Base-by-base conservation (phyloP, 2,113 vertebrate species). In the Notothenia coriiceps region DNA sequence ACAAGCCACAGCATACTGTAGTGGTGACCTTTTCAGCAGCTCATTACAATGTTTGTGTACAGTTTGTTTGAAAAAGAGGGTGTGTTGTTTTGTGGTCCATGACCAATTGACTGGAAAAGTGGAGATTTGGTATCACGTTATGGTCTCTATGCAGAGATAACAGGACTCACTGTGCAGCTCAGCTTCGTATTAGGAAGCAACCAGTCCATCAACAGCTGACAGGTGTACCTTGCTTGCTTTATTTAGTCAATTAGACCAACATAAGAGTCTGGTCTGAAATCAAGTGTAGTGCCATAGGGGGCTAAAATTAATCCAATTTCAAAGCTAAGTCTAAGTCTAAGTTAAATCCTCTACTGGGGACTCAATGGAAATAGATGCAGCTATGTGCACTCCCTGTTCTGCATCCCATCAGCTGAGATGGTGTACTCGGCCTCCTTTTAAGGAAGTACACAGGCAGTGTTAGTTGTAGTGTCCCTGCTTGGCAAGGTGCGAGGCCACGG, bases 351-450 rank as follows among this genome's bases (percentile, higher is more conserved):
- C n/a, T 18, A 10, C 47, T 0, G 14, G 22, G 11, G 52, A 59
- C 44, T 79, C 33, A 69, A 10, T 70, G 73, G 75, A 86, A 87
- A 87, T 63, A 77, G 82, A 89, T 84, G 77, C 70, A 79, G 80
- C 69, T 81, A 49, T n/a, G 65, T 64, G 75, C 86, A 71, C 79
- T 83, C 88, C 86, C 74, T 74, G 65, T 33, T 85, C 79, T 51
- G 64, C 77, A 86, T 88, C 88, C 69, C 79, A 62, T 77, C 80
- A 73, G 71, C 74, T 78, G 63, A 63, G 79, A 82, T 57, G 83
- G 64, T 69, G 89, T 51, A 62, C 57, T 82, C 6, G 2, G 77
- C 79, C 86, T 93, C 93, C 94, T 91, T 94, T 92, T 94, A 93
- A 90, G 93, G 93, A 92, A 92, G 88, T 72, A 75, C 84, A 81